A percentile compares a stretch with the other conserved stretches of the same genome.
Evolutionary conservation across 2,113 vertebrate genomes (phyloP).

Genomic region (Protomyctophum bolini): DNA sequence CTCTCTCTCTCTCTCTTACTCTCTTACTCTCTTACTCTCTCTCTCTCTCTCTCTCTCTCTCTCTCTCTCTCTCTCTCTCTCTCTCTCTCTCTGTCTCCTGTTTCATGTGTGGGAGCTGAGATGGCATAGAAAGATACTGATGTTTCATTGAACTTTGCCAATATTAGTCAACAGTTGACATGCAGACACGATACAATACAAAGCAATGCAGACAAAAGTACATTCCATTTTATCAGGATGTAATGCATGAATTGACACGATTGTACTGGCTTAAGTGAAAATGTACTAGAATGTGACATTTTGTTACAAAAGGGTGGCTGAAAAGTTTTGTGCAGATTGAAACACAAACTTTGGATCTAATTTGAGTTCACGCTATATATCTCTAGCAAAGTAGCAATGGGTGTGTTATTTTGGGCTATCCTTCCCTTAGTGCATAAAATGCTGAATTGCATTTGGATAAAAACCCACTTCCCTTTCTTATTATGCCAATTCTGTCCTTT

Average conservation of each 20-base stretch:
- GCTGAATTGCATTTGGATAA: constrained; percentile 12
- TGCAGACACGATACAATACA: too few species aligned
- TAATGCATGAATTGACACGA: not conserved
- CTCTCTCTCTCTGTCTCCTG: constrained; percentile 13
- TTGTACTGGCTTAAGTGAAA: not conserved
- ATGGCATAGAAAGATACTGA: constrained; percentile 14
- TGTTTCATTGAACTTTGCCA: too few species aligned
- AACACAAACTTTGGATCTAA: not conserved
- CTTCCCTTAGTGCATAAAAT: constrained; percentile 2
- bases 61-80: constrained; percentile 18
- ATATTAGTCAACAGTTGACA: too few species aligned
- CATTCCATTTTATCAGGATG: too few species aligned
- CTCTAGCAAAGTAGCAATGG: not conserved
- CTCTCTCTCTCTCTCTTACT: constrained; percentile 5
- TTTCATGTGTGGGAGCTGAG: constrained; percentile 42
- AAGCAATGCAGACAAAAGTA: too few species aligned
- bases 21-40: not conserved
- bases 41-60: too few species aligned
- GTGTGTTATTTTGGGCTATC: not conserved
- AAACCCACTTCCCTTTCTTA: too few species aligned
- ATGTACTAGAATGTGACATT: too few species aligned
- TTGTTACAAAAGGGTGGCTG: not conserved
- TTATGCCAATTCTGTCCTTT: too few species aligned
- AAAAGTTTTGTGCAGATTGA: not conserved
- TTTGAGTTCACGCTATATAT: not conserved